These are phyloP conservation scores for Bos indicus DNA, from an alignment of 2,113 vertebrate genomes.

Conservation along the genomic window DNA sequence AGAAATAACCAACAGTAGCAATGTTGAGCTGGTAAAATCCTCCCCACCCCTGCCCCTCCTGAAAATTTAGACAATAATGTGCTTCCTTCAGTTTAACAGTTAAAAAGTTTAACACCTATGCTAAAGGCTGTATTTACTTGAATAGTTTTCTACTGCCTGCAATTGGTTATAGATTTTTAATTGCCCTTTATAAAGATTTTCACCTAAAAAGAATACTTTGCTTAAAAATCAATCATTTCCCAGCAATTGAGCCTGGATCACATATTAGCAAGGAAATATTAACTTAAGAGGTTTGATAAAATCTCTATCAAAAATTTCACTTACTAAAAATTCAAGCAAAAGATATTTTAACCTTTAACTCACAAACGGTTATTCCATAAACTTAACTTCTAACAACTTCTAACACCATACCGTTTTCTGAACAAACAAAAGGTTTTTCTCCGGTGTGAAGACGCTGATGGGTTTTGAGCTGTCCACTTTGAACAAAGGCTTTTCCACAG, in stretches of 20 bases:
- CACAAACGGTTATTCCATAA: background rate
- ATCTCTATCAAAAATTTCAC: background rate
- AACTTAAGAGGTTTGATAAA: background rate
- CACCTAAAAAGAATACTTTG: background rate
- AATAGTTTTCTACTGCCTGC: background rate
- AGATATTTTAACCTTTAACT: slow-evolving; percentile 5
- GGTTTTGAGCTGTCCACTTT: slow-evolving; percentile 98
- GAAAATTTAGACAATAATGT: background rate
- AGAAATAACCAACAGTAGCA: background rate
- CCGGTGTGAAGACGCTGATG: slow-evolving; percentile 98
- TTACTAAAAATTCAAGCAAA: slow-evolving; percentile 3
- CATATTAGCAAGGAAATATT: background rate
- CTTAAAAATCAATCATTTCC: slow-evolving; percentile 18
- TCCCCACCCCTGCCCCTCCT: background rate
- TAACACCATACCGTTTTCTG: slow-evolving; percentile 89
- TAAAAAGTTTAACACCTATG: background rate
- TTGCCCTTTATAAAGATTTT: background rate
- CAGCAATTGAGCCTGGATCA: background rate
- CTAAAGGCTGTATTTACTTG: background rate
- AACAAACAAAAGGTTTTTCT: slow-evolving; percentile 98
- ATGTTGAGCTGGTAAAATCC: background rate
- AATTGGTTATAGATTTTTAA: background rate
- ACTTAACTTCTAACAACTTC: background rate
- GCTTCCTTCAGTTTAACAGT: slow-evolving; percentile 8
- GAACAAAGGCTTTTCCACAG: slow-evolving; percentile 98